These are phyloP conservation scores for Siniperca scherzeri DNA, from an alignment of 2,797 vertebrate species.

Conservation along the genomic window DNA sequence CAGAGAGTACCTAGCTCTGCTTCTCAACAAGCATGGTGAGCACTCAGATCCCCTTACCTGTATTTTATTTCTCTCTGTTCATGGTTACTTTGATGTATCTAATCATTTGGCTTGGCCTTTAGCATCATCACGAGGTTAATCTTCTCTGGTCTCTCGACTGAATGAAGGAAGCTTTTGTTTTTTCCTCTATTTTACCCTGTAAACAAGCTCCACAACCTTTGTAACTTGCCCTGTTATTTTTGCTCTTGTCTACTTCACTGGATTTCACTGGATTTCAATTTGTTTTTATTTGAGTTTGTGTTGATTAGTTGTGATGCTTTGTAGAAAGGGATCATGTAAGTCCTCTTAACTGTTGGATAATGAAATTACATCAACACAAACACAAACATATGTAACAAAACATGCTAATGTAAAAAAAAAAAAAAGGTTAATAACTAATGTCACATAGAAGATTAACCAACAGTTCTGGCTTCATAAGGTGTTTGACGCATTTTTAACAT, in stretches of 20 bases:
- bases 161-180: neutral
- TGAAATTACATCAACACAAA: no score
- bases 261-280: neutral
- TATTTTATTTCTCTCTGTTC: neutral
- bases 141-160: neutral
- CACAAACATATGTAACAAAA: neutral
- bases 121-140: neutral
- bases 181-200: neutral
- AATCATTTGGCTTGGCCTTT: neutral
- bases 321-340: neutral
- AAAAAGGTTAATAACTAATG: neutral
- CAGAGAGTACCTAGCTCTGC: slow-evolving; percentile 90
- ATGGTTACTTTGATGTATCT: neutral
- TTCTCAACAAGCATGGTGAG: slow-evolving; percentile 92
- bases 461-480: neutral
- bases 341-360: neutral
- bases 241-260: no score
- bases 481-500: neutral
- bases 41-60: slow-evolving; percentile 1
- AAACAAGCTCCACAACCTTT: neutral
- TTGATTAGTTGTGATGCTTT: neutral
- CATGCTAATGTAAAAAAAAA: neutral
- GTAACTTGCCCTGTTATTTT: neutral
- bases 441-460: neutral
- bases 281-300: neutral